Evolutionary conservation across 2,888 invertebrate species (phyloP), one percentile per base, ranked within the genome.

Genomic region (Amiota mariae): DNA sequence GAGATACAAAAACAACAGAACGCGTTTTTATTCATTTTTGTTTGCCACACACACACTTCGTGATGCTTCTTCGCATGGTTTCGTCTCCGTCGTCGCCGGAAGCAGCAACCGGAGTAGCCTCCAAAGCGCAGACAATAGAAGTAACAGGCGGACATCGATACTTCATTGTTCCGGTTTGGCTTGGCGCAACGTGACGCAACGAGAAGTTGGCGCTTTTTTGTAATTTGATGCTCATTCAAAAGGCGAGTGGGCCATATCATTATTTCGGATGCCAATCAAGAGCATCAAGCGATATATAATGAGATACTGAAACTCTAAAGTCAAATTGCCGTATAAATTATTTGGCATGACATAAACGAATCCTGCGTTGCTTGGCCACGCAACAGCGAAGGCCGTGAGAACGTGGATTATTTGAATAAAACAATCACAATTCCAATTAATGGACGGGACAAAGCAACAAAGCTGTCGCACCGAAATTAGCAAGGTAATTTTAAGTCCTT

Each of bases 401-500:
- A 74, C 68, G 67, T 11, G 51, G 49, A 64, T 46, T 51, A 12
- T 20, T 61, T 13, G 13, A 61, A 18, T 20, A 18, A 61, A 61
- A 24, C 61, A 13, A 20, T 11, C 8, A 36, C 61, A 61, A 36
- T 24, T 20, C 61, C 13, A 12, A 63, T 8, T 46, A 13, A 68
- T 54, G 67, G 67, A 68, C 67, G 67, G 67, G 67, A 68, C 67
- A 68, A 68, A 72, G 73, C 70, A 74, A 49, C 15, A 36, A 77
- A 64, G 84, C 81, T 68, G 67, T 68, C 67, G 51, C 54, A 68
- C 67, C 81, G 64, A 76, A 75, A 77, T 75, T 84, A 78, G 79
- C 77, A 85, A 84, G 83, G 83, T 84, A 85, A 85, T n/a, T 77
- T 20, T 8, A 13, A 36, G 8, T 36, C 36, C 36, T 36, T 36